These are phyloP conservation scores for Oryzias celebensis DNA, from an alignment of 2,113 vertebrate species.

Conservation along the genomic window DNA sequence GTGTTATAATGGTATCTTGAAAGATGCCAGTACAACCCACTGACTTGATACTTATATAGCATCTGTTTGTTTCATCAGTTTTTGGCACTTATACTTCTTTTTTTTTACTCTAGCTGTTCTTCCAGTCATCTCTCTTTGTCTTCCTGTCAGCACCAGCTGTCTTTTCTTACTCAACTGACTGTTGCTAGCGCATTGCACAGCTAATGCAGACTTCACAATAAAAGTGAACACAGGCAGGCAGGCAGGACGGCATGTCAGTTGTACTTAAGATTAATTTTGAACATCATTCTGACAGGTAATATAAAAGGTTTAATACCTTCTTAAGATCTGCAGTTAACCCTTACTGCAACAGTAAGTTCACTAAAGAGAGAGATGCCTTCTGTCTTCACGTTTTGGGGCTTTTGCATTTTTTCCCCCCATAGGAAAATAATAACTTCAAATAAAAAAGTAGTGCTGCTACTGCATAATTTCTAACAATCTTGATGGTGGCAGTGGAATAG, in stretches of 20 bases:
- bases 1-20: slow-evolving; percentile 25
- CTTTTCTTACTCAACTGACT: slow-evolving; percentile 11
- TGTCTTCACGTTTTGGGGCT: too few species aligned
- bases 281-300: slow-evolving; percentile 9
- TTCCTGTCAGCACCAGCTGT: slow-evolving; percentile 16
- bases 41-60: slow-evolving; percentile 61
- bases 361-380: too few species aligned
- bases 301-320: slow-evolving; percentile 3
- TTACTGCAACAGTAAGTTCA: neutral
- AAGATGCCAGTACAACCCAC: slow-evolving; percentile 55
- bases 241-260: neutral
- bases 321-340: neutral
- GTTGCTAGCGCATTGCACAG: slow-evolving; percentile 3
- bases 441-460: too few species aligned
- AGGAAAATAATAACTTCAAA: too few species aligned
- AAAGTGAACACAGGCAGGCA: slow-evolving; percentile 4
- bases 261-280: slow-evolving; percentile 7
- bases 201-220: slow-evolving; percentile 16
- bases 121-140: slow-evolving; percentile 14
- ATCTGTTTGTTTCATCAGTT: slow-evolving; percentile 63
- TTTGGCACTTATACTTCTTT: slow-evolving; percentile 32
- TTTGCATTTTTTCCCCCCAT: too few species aligned
- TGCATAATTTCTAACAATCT: too few species aligned
- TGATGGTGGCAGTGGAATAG: too few species aligned
- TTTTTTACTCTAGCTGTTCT: slow-evolving; percentile 10